Evolutionary conservation across 2,113 vertebrate species (phyloP), one percentile per base, ranked within the genome.

Genomic region (Neotoma lepida): DNA sequence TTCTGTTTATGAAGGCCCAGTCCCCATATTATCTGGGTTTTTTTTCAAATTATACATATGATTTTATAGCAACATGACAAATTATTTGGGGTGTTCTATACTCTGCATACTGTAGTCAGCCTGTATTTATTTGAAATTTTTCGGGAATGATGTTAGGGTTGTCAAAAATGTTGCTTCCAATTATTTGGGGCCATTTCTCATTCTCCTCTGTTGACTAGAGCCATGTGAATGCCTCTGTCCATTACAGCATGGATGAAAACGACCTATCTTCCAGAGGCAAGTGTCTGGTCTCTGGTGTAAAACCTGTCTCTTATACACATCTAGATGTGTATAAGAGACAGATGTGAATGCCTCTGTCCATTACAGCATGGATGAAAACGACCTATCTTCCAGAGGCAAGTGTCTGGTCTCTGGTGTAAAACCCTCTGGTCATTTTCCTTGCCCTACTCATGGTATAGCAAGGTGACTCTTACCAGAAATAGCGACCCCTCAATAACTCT

Each of bases 1-100:
- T 96, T 94, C 71, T 87, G 51, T 73, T 93, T 95, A 97, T 41
- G 28, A 94, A 88, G 68, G 84, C 15, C 6, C 71, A 66, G 46
- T 44, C 80, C 18, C 70, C 15, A 18, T 61, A 61, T 84, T 95
- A 76, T 90, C 46, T 95, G 41, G 68, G 1, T 41, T 70, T 76
- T 92, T 91, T 93, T 94, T 66, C 51, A n/a, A 91, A 96, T 70
- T 92, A 87, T 64, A 93, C 28, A 28, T 66, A 90, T 30, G 30
- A 95, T 89, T 93, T 94, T 64, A 87, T 6, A 91, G 54, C 61
- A 89, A 94, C 5, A 35, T 66, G 41, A 89, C 22, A 89, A 88
- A 80, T 89, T 91, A 66, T 80, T 88, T 96, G 95, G 58, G 92
- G 41, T 39, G 56, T 71, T 89, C 30, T 77, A 41, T 87, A 54